Evolutionary conservation across 2,113 vertebrate species (phyloP).

Genomic region (Apus apus): DNA sequence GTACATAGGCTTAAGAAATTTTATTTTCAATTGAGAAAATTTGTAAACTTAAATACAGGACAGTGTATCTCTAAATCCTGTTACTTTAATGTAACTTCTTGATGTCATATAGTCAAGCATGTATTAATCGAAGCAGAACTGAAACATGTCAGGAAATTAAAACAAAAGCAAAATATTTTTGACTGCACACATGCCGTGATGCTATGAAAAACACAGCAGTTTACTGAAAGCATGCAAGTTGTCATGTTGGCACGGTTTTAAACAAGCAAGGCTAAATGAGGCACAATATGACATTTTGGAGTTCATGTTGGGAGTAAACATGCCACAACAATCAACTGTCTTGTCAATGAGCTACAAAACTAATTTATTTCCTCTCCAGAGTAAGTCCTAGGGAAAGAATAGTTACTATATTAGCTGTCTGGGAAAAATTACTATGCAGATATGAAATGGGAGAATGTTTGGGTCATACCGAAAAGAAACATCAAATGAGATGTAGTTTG

Average conservation of each 20-base stretch:
- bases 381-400: not conserved
- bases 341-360: slow-evolving; percentile 45
- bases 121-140: slow-evolving; percentile 19
- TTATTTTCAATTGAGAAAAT: not conserved
- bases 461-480: not conserved
- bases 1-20: not conserved
- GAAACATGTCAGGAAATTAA: slow-evolving; percentile 5
- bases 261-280: slow-evolving; percentile 21
- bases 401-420: slow-evolving; percentile 5
- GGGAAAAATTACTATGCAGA: not conserved
- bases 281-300: slow-evolving; percentile 50
- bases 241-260: slow-evolving; percentile 24
- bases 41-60: not conserved
- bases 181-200: not conserved
- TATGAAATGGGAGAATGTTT: not conserved
- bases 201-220: slow-evolving; percentile 17
- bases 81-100: not conserved
- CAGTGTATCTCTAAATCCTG: not conserved
- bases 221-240: slow-evolving; percentile 34
- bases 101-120: not conserved
- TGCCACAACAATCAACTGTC: slow-evolving; percentile 52
- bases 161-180: slow-evolving; percentile 41
- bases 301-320: slow-evolving; percentile 59
- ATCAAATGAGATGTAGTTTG: not conserved
- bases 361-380: slow-evolving; percentile 15